Evolutionary conservation across 2,888 invertebrate species (phyloP), one percentile per base, ranked within the genome.

Genomic region (Harpalus rufipes): DNA sequence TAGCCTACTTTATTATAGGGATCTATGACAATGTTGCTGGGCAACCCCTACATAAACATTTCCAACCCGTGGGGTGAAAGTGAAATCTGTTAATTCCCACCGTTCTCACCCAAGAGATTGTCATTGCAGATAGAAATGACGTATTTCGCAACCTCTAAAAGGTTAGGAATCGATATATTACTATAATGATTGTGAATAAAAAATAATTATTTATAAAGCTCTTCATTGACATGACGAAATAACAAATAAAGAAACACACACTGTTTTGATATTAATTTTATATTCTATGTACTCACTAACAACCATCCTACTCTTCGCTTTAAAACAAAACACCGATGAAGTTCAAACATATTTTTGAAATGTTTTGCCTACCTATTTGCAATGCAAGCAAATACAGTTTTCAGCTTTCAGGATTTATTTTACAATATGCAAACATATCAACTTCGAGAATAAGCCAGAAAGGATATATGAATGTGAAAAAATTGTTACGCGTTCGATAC

Each of bases 271-370:
- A 39, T 39, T 39, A 14, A 14, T n/a, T 68, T 68, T 25, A 10
- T 39, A 39, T 68, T 68, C 39, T n/a, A 32, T 68, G 3, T 68
- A 12, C 68, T 68, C 63, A 14, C n/a, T 12, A 14, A 68, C 39
- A 65, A 32, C 12, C 32, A 68, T 12, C 12, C 12, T 25, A 12
- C 65, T 25, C 65, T 59, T 0, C 41, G 25, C 14, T 68, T 39
- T 68, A 32, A 41, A 68, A 68, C 32, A 68, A 68, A 32, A 68
- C 32, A n/a, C 68, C 12, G 12, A 41, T 39, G 39, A 32, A 14
- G 3, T 32, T 25, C 21, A 10, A 8, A 63, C 21, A 25, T 63
- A 10, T 21, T 63, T 63, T 25, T 63, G 7, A 63, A 63, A 63
- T 63, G 18, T 25, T 10, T 12, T 63, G 12, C 25, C 12, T 18